Evolutionary conservation across 35 echinoderm and acorn worm genomes (phyloP).

Genomic region (Apostichopus parvimensis): DNA sequence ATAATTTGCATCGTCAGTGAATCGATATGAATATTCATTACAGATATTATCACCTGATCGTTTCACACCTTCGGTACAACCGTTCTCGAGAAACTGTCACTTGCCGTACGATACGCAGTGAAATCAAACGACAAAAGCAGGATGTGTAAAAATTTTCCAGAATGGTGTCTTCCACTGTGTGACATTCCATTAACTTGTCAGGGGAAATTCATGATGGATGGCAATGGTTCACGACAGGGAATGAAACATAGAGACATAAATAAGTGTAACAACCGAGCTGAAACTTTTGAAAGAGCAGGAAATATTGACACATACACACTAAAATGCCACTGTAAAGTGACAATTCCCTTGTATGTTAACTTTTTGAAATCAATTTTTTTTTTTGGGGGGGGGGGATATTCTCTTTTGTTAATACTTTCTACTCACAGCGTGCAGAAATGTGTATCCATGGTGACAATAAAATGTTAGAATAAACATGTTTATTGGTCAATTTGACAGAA

Average conservation of each 20-base stretch:
- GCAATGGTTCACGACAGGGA: background rate
- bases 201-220: background rate
- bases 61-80: background rate
- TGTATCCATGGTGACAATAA: too few species aligned
- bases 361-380: too few species aligned
- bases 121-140: background rate
- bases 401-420: too few species aligned
- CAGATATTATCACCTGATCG: background rate
- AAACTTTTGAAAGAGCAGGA: background rate
- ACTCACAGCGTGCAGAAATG: too few species aligned
- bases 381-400: too few species aligned
- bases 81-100: background rate
- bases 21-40: background rate
- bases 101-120: background rate
- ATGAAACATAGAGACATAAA: background rate
- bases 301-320: background rate
- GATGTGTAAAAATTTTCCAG: background rate
- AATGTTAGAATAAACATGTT: too few species aligned
- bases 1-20: background rate
- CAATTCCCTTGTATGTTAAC: too few species aligned
- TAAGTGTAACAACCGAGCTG: background rate
- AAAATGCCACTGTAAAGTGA: too few species aligned
- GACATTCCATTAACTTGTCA: slow-evolving; percentile 19
- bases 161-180: background rate
- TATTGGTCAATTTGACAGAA: too few species aligned